Evolutionary conservation across 2,113 vertebrate species (phyloP), one percentile per base, ranked within the genome.

Genomic region (Petaurus breviceps): DNA sequence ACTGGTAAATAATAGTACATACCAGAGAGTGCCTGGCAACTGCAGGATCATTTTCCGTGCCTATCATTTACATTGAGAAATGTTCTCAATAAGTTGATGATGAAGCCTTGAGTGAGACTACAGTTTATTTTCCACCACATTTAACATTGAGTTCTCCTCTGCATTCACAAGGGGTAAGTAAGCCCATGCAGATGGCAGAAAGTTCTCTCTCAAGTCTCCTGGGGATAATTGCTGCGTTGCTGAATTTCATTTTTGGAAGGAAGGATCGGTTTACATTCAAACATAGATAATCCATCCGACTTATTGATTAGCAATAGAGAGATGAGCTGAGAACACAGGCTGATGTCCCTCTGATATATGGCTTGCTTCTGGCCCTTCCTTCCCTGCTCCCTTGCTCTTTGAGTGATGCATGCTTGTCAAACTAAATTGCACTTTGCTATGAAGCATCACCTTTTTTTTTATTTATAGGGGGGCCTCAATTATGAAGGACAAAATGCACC

Each of bases 141-240:
- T 97, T 96, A 94, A 51, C 89, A 90, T 94, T 89, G 52, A 91
- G 46, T 2, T 84, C 49, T 95, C 89, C 93, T 96, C 93, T 96
- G 91, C 97, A 96, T 95, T 95, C 97, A 95, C 94, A 95, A 89
- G 61, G 92, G 49, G 93, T 95, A n/a, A n/a, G 68, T 5, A 43
- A 77, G 96, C 57, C 55, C 94, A 90, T 51, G 61, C 96, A 93
- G 94, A 93, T 95, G 95, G 92, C 96, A 89, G 95, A 95, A 97
- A 94, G 52, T 95, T 92, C 89, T 94, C 23, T 31, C 89, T 95
- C 84, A 91, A 96, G 51, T 97, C 97, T 98, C 90, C 96, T 50
- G 95, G 97, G 96, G 97, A 97, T 97, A 97, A 96, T 94, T 97
- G 96, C 95, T 97, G 90, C 94, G 93, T 94, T 98, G 96, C 97